These are phyloP conservation scores for Linepithema humile DNA, from an alignment of 1,140 invertebrate genomes.

Conservation along the genomic window DNA sequence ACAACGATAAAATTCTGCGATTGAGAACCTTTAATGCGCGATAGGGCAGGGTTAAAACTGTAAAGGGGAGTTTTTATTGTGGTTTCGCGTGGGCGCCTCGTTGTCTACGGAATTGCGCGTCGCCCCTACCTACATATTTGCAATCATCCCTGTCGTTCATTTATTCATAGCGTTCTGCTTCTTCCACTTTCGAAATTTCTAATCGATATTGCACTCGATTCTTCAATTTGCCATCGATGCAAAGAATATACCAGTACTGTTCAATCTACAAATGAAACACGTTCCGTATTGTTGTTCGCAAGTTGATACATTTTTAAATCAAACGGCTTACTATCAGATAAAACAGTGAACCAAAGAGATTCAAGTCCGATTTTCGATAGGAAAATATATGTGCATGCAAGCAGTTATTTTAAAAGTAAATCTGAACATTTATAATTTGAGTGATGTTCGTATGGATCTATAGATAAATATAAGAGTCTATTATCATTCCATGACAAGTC, in stretches of 20 bases:
- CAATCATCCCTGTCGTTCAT: constrained; percentile 40
- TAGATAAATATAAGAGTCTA: too few species aligned
- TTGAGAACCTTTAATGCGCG: not conserved
- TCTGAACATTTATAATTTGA: too few species aligned
- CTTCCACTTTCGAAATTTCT: constrained; percentile 40
- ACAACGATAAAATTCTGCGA: not conserved
- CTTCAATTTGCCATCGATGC: not conserved
- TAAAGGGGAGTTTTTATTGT: not conserved
- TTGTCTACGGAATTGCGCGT: constrained; percentile 68
- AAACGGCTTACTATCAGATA: too few species aligned
- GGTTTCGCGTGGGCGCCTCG: constrained; percentile 76
- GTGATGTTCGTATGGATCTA: too few species aligned
- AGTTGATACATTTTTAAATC: too few species aligned
- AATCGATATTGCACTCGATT: not conserved
- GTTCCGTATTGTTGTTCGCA: too few species aligned
- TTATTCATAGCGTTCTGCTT: constrained; percentile 56
- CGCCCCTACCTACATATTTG: not conserved
- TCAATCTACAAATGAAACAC: too few species aligned
- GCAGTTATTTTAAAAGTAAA: too few species aligned
- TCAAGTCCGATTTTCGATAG: too few species aligned
- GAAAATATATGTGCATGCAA: too few species aligned
- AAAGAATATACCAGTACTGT: not conserved
- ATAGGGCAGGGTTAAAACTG: not conserved
- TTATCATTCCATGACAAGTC: too few species aligned
- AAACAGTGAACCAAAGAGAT: too few species aligned